phyloP scores from a whole-genome alignment of 2,113 vertebrate species.

The Piprites chloris region DNA sequence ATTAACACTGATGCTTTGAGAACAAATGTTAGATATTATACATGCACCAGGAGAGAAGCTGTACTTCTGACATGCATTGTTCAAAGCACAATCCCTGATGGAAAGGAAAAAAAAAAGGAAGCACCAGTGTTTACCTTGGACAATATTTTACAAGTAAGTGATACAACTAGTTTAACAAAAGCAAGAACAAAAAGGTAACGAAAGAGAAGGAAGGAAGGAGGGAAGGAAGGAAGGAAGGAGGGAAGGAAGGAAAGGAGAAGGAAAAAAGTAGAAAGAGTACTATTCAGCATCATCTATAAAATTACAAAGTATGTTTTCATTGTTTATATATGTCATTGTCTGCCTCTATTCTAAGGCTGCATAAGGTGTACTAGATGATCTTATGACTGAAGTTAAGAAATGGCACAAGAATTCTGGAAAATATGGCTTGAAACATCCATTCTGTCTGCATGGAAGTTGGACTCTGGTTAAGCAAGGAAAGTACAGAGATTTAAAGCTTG shows the following conservation, averaged over 20 bases:
- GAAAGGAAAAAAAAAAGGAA: no score
- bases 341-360: neutral
- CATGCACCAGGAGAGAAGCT: neutral
- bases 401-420: neutral
- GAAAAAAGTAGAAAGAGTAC: no score
- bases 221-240: neutral
- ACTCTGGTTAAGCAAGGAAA: neutral
- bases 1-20: neutral
- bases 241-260: neutral
- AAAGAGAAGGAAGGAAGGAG: neutral
- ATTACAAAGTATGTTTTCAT: neutral
- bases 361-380: neutral
- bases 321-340: neutral
- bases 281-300: neutral
- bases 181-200: no score
- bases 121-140: no score
- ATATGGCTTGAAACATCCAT: neutral
- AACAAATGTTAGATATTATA: neutral
- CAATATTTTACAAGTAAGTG: no score
- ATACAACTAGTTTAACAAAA: no score
- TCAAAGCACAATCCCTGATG: no score
- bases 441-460: neutral
- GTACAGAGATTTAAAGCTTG: neutral
- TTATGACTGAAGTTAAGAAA: neutral
- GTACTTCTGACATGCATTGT: neutral